Conservation (phyloP, 1,140 invertebrate genomes). For the Drosophila nebulosa region DNA sequence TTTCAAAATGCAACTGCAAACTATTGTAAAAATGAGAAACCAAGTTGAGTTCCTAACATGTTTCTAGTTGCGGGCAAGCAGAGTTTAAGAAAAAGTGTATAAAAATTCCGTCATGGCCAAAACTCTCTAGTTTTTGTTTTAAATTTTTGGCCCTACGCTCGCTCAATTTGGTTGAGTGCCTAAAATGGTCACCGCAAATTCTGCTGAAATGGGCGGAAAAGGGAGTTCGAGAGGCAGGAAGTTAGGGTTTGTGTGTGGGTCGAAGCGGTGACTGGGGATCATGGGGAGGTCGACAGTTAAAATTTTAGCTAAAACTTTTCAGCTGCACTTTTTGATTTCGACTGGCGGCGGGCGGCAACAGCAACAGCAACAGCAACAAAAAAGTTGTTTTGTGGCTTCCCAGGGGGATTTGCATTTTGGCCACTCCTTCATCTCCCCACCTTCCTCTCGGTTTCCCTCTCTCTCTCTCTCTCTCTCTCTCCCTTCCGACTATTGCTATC, state of each 20-base stretch:
- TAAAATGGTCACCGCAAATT: conserved; percentile 6
- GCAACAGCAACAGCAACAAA: conserved; percentile 9
- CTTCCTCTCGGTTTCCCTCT: not conserved
- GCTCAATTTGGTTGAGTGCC: conserved; percentile 25
- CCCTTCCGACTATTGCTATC: not conserved
- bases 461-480: not conserved
- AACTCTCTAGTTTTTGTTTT: not conserved
- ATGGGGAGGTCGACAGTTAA: not conserved
- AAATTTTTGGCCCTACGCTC: not conserved
- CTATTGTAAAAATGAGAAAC: not conserved
- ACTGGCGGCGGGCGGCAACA: not conserved
- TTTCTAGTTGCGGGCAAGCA: not conserved
- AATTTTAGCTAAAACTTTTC: conserved; percentile 19
- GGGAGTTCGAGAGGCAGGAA: not conserved
- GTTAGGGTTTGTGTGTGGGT: not conserved
- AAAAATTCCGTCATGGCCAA: not conserved
- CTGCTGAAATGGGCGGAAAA: not conserved
- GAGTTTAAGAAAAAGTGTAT: not conserved
- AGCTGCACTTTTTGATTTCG: conserved; percentile 27
- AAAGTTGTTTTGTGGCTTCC: conserved; percentile 23
- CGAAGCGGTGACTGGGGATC: not conserved
- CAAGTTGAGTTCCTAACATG: no score
- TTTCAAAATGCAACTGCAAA: no score
- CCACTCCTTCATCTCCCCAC: not conserved
- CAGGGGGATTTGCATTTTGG: conserved; percentile 25